phyloP scores from a whole-genome alignment of 2,113 vertebrate genomes.

The Perca flavescens region DNA sequence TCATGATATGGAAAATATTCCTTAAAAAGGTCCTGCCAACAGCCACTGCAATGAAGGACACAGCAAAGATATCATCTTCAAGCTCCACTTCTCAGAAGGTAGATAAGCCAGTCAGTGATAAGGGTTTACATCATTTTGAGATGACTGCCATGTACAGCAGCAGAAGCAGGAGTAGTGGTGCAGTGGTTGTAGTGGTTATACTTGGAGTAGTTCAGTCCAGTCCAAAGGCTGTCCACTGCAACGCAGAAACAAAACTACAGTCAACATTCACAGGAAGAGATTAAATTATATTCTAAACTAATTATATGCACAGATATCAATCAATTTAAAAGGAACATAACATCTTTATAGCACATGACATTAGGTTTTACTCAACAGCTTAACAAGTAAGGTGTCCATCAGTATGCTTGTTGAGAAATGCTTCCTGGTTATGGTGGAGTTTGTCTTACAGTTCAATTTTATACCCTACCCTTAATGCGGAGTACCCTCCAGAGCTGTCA shows the following conservation, averaged over 20 bases:
- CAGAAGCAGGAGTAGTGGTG: not conserved
- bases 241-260: conserved; percentile 42
- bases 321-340: conserved; percentile 5
- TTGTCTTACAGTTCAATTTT: conserved; percentile 22
- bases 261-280: conserved; percentile 18
- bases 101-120: conserved; percentile 19
- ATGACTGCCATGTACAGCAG: not conserved
- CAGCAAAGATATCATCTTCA: conserved; percentile 29
- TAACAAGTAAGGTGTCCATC: conserved; percentile 17
- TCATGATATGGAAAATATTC: conserved; percentile 42
- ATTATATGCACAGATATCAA: conserved; percentile 1
- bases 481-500: conserved; percentile 13
- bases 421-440: conserved; percentile 11
- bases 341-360: conserved; percentile 6
- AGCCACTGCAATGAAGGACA: conserved; percentile 8
- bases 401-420: conserved; percentile 22
- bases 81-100: conserved; percentile 39
- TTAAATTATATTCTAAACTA: not conserved
- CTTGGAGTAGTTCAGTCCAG: not conserved
- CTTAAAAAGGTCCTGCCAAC: conserved; percentile 35
- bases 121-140: conserved; percentile 45
- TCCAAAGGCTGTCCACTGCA: conserved; percentile 54
- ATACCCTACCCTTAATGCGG: conserved; percentile 4
- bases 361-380: conserved; percentile 13
- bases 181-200: not conserved